phyloP scores from a whole-genome alignment of 2,888 invertebrate species.

The Tuberolachnus salignus region DNA sequence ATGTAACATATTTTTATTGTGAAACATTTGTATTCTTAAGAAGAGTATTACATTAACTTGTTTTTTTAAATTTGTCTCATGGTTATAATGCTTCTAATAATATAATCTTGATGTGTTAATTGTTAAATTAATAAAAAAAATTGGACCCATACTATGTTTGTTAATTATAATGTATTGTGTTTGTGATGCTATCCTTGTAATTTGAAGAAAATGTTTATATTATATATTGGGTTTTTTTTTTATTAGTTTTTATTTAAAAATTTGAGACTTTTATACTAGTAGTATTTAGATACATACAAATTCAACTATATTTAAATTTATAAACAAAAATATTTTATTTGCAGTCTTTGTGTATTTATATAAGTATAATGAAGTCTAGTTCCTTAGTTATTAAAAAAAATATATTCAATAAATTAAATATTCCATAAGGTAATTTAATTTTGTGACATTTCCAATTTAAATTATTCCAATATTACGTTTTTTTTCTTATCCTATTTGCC shows the following conservation, averaged over 20 bases:
- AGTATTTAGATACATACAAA: background rate
- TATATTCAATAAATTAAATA: background rate
- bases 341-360: background rate
- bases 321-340: constrained; percentile 1
- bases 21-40: no score
- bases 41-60: no score
- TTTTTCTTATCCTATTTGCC: constrained; percentile 7
- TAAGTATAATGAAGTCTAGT: constrained; percentile 1
- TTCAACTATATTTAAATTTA: background rate
- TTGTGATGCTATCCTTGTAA: background rate
- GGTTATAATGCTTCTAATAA: background rate
- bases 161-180: background rate
- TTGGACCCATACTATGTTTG: background rate
- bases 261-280: constrained; percentile 27
- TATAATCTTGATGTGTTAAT: background rate
- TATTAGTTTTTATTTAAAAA: constrained; percentile 30
- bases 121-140: background rate
- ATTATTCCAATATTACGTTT: constrained; percentile 9
- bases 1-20: no score
- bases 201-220: background rate
- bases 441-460: constrained; percentile 12
- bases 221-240: background rate
- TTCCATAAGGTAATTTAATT: background rate
- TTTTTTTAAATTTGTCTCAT: no score
- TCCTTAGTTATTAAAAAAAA: constrained; percentile 19